Evolutionary conservation across 2,113 vertebrate genomes (phyloP).

Genomic region (Chaetodon trifascialis): DNA sequence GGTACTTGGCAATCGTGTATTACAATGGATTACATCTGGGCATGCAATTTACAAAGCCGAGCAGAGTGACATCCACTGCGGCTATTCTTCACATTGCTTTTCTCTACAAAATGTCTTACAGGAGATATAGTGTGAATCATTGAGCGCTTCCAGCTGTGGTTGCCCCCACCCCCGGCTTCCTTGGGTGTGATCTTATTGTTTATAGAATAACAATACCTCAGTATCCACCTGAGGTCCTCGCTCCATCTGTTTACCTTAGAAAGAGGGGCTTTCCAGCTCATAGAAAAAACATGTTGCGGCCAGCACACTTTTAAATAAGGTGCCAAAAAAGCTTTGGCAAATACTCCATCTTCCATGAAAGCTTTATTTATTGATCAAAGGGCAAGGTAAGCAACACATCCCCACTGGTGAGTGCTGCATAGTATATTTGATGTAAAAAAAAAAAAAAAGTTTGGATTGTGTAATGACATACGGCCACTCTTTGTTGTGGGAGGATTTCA

Average conservation of each 20-base stretch:
- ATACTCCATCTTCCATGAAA: slow-evolving; percentile 34
- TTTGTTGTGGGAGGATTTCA: slow-evolving; percentile 8
- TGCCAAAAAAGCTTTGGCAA: slow-evolving; percentile 50
- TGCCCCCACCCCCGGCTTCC: slow-evolving; percentile 11
- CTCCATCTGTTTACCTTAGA: slow-evolving; percentile 57
- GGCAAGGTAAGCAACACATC: slow-evolving; percentile 33
- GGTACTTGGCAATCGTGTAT: slow-evolving; percentile 36
- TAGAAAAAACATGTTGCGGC: slow-evolving; percentile 18
- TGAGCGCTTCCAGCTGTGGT: slow-evolving; percentile 48
- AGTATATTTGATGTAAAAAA: not conserved
- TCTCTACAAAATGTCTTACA: slow-evolving; percentile 24
- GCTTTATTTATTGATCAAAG: slow-evolving; percentile 57
- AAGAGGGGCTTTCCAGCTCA: slow-evolving; percentile 32
- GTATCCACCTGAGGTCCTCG: slow-evolving; percentile 66
- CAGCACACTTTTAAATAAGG: slow-evolving; percentile 45
- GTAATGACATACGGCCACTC: slow-evolving; percentile 1
- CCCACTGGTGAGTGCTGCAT: not conserved
- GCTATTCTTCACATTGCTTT: slow-evolving; percentile 45
- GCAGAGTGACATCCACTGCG: slow-evolving; percentile 43
- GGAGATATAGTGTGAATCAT: slow-evolving; percentile 46
- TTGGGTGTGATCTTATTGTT: slow-evolving; percentile 61
- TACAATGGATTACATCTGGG: slow-evolving; percentile 46
- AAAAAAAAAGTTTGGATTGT: slow-evolving; percentile 5
- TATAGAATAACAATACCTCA: slow-evolving; percentile 58
- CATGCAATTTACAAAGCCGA: slow-evolving; percentile 55